Evolutionary conservation across 1,140 invertebrate species (phyloP).

Genomic region (Drosophila miranda): DNA sequence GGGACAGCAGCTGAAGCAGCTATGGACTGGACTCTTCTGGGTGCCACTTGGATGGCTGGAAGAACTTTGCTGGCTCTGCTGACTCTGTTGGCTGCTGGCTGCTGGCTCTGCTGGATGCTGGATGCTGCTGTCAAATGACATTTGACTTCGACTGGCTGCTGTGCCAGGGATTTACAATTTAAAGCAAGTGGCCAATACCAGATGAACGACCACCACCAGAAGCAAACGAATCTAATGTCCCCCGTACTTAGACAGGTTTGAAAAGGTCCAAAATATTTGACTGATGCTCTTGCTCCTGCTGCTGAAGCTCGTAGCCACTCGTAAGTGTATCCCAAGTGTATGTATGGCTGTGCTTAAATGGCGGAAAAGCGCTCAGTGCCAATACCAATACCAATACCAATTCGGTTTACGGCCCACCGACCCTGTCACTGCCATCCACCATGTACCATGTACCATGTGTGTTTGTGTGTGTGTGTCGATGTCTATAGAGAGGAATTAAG

Average conservation of each 20-base stretch:
- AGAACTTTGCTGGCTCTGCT: conserved; percentile 25
- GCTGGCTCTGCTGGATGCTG: too few species aligned
- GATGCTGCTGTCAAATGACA: conserved; percentile 70
- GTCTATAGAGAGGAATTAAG: conserved; percentile 3
- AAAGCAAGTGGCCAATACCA: conserved; percentile 79
- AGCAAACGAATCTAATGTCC: conserved; percentile 32
- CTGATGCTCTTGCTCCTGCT: conserved; percentile 4
- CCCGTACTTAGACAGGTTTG: conserved; percentile 19
- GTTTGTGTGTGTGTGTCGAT: conserved; percentile 5
- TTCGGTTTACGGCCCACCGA: conserved; percentile 55
- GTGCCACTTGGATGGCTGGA: conserved; percentile 34
- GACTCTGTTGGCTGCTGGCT: conserved; percentile 6
- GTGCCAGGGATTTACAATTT: conserved; percentile 77
- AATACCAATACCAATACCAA: conserved; percentile 79
- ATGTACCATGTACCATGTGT: conserved; percentile 4
- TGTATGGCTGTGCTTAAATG: conserved; percentile 47
- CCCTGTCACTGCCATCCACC: conserved; percentile 43
- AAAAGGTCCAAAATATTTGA: conserved; percentile 51
- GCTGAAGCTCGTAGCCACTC: neutral
- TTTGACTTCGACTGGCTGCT: conserved; percentile 64
- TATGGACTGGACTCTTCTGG: conserved; percentile 22
- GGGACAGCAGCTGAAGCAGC: conserved; percentile 13
- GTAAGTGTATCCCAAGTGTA: conserved; percentile 38
- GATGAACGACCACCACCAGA: conserved; percentile 68
- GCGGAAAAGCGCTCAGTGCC: conserved; percentile 62